Evolutionary conservation across 2,888 invertebrate species (phyloP), one percentile per base, ranked within the genome.

Genomic region (Eupithecia vulgata): DNA sequence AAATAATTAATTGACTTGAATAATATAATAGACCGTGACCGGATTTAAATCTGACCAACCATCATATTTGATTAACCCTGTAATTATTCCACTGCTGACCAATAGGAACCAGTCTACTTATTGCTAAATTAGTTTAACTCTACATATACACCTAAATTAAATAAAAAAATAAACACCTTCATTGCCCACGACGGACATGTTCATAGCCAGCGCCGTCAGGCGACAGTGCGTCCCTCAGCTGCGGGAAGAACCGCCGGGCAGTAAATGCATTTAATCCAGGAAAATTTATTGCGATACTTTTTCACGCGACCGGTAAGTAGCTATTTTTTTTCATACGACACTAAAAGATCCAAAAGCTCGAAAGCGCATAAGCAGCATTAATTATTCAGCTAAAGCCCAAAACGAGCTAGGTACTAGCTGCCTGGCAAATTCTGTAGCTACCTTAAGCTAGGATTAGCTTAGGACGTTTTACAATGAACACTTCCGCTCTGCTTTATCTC

Each of bases 391-490:
- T 34, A 13, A 30, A 61, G 8, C 61, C 34, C 34, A 61, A 34
- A 17, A 61, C 61, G 7, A 61, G 34, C 61, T 34, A 17, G 61
- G 3, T 48, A n/a, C 59, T 30, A 13, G 59, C 59, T 21, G n/a
- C 37, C 52, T 68, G 40, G 25, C 30, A 57, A 67, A 57, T 68
- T 21, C 4, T 21, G 59, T 59, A 13, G 17, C 59, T 59, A 59
- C 59, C 61, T 34, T 61, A 34, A 61, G 61, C 61, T 8, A 17
- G 17, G 68, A 21, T 59, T 57, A 68, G 57, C 57, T 25, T 25
- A 25, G 68, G 68, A 59, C 25, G 37, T 40, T 68, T 68, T 37
- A 52, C 52, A 68, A 68, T 40, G 57, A 68, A 25, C 57, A 68
- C 37, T 25, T 37, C 34, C 37, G 17, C 52, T 59, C 37, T 25